Conservation (phyloP, 2,113 vertebrate genomes). For the Piprites chloris region DNA sequence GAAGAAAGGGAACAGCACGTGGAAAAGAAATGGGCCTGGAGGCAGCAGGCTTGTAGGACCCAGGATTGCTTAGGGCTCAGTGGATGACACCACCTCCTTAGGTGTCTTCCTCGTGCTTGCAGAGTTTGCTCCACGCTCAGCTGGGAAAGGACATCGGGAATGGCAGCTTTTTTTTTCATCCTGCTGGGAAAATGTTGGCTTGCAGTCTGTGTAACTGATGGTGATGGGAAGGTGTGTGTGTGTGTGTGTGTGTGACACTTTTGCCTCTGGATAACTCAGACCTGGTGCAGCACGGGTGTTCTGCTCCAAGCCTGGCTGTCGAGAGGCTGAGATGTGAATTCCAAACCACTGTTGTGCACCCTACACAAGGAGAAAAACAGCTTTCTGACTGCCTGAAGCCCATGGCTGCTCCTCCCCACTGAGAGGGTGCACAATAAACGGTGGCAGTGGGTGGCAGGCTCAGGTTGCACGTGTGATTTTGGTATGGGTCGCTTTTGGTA, state of each 20-base stretch:
- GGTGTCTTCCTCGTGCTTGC: neutral
- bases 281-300: neutral
- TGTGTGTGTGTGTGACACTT: neutral
- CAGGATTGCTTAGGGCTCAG: neutral
- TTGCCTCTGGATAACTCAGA: neutral
- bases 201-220: rapidly evolving
- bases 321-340: neutral
- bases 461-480: too few species aligned
- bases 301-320: neutral
- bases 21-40: neutral
- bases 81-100: neutral
- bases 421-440: neutral
- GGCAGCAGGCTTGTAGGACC: neutral
- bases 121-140: neutral
- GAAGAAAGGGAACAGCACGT: neutral
- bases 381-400: neutral
- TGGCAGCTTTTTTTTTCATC: neutral
- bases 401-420: neutral
- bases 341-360: neutral
- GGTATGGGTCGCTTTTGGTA: too few species aligned
- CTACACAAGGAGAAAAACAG: neutral
- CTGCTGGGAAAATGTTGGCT: neutral
- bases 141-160: neutral
- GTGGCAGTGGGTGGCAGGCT: neutral
- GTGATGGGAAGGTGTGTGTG: neutral